A percentile compares a stretch with the other conserved stretches of the same genome.
phyloP scores from a whole-genome alignment of 2,888 invertebrate genomes.

The Drosophila pseudotalamancana region DNA sequence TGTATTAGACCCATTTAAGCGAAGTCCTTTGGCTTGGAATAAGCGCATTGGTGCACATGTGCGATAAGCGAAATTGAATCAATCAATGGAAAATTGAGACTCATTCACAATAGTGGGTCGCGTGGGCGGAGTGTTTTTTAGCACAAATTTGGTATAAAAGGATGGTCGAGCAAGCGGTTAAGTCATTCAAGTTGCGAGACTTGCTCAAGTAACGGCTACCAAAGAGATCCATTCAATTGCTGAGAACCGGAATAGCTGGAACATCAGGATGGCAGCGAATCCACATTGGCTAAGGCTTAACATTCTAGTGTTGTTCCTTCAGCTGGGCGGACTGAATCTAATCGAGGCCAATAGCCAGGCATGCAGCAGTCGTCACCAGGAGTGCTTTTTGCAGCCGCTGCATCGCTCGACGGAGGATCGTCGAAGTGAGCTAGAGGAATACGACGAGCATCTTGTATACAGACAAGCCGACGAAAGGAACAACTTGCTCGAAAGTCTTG shows the following conservation, averaged over 20 bases:
- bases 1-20: slow-evolving; percentile 42
- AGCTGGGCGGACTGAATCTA: slow-evolving; percentile 27
- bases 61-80: slow-evolving; percentile 77
- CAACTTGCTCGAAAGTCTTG: background rate
- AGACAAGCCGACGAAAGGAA: slow-evolving; percentile 48
- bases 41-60: slow-evolving; percentile 76
- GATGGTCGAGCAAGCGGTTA: background rate
- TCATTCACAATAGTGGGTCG: slow-evolving; percentile 27
- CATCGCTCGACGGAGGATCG: slow-evolving; percentile 23
- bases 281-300: slow-evolving; percentile 52
- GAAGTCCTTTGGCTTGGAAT: slow-evolving; percentile 18
- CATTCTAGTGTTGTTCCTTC: slow-evolving; percentile 35
- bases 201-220: slow-evolving; percentile 26
- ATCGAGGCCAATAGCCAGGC: slow-evolving; percentile 12
- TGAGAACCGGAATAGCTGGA: too few species aligned
- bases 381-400: slow-evolving; percentile 5
- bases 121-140: slow-evolving; percentile 31
- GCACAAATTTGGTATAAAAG: slow-evolving; percentile 34
- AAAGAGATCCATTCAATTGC: background rate
- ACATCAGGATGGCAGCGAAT: slow-evolving; percentile 43
- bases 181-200: slow-evolving; percentile 48
- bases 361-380: slow-evolving; percentile 18
- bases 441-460: slow-evolving; percentile 65
- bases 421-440: slow-evolving; percentile 41
- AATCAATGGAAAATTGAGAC: slow-evolving; percentile 65